A percentile compares a stretch with the other conserved stretches of the same genome.
phyloP scores from a whole-genome alignment of 2,113 vertebrate species.

The Takifugu flavidus region DNA sequence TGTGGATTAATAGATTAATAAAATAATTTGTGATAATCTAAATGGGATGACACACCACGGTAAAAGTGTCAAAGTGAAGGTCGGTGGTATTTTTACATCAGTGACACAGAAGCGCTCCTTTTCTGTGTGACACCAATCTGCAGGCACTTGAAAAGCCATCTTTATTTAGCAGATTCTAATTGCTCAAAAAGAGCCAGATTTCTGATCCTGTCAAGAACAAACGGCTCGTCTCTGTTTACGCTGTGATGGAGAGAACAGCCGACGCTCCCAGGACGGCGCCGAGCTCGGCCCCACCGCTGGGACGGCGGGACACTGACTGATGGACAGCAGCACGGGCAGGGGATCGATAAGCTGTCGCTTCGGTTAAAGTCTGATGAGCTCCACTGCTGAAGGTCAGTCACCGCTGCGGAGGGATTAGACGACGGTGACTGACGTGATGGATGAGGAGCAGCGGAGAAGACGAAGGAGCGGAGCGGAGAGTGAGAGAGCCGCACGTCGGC shows the following conservation, averaged over 20 bases:
- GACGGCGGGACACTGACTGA: constrained; percentile 53
- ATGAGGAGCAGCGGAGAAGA: constrained; percentile 13
- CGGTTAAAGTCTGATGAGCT: constrained; percentile 51
- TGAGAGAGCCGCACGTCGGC: background rate
- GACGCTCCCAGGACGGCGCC: background rate
- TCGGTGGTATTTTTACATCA: constrained; percentile 23
- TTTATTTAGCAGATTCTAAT: constrained; percentile 35
- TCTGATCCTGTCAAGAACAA: constrained; percentile 4
- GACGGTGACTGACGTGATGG: constrained; percentile 26
- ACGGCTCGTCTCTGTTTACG: background rate
- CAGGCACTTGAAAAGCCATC: background rate
- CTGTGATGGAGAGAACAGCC: background rate
- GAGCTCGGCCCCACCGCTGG: constrained; percentile 8
- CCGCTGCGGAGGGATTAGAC: constrained; percentile 18
- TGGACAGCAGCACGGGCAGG: constrained; percentile 25
- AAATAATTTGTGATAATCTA: background rate
- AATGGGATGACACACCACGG: background rate
- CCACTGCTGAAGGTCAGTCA: constrained; percentile 49
- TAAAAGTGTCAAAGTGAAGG: background rate
- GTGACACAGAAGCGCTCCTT: background rate
- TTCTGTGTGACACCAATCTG: background rate
- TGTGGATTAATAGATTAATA: constrained; percentile 8
- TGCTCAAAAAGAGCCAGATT: background rate
- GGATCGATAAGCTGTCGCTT: constrained; percentile 55
- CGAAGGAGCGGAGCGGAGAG: background rate